Evolutionary conservation across 1,140 invertebrate species (phyloP).

Genomic region (Maniola jurtina): DNA sequence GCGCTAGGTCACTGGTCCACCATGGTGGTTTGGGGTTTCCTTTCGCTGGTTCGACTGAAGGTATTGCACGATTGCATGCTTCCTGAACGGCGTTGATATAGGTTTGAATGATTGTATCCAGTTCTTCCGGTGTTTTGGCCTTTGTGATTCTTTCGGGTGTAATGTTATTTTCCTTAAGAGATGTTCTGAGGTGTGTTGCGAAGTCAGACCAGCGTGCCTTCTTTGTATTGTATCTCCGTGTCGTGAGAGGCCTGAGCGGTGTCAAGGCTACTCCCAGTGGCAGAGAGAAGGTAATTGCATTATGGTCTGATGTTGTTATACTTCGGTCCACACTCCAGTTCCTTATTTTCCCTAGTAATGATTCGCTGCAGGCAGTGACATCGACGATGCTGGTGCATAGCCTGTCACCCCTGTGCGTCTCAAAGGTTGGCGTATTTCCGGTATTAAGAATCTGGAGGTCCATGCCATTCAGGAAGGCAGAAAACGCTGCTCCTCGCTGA

Average conservation of each 20-base stretch:
- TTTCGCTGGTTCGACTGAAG: not conserved
- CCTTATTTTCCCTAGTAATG: conserved; percentile 17
- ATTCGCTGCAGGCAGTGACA: conserved; percentile 20
- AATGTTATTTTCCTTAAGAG: not conserved
- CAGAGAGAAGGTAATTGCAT: not conserved
- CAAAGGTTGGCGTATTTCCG: conserved; percentile 39
- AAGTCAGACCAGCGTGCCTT: conserved; percentile 1
- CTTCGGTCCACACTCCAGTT: conserved; percentile 9
- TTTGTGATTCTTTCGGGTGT: not conserved
- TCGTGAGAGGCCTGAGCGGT: not conserved
- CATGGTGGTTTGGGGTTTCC: conserved; percentile 1
- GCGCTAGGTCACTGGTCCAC: not conserved
- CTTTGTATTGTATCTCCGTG: conserved; percentile 13
- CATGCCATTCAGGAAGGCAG: conserved; percentile 26
- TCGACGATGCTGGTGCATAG: conserved; percentile 31
- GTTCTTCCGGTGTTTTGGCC: not conserved
- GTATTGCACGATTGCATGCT: conserved; percentile 13
- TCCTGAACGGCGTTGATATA: not conserved
- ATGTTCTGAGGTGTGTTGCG: not conserved
- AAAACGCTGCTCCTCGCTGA: conserved; percentile 25
- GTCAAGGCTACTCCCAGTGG: not conserved
- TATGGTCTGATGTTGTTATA: conserved; percentile 10
- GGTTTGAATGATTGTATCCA: not conserved
- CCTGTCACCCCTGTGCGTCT: conserved; percentile 22
- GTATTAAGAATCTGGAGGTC: conserved; percentile 36